These are phyloP conservation scores for Cheilosia scutellata DNA, from an alignment of 2,888 invertebrate species.

Conservation along the genomic window DNA sequence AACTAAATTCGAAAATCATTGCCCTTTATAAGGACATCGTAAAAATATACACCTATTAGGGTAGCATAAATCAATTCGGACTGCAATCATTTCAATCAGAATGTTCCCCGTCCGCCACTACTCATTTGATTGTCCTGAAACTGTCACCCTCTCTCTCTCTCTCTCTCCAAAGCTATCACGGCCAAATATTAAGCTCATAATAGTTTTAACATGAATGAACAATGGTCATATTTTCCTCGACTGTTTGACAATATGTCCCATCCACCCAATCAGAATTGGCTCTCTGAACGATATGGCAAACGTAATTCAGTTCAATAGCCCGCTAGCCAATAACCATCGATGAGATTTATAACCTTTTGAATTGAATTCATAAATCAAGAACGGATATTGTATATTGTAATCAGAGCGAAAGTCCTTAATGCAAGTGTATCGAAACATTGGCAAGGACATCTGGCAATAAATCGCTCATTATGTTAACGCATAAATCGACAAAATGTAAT, in stretches of 20 bases:
- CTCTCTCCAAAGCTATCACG: neutral
- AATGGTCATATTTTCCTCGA: slow-evolving; percentile 34
- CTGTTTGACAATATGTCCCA: slow-evolving; percentile 18
- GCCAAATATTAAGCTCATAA: slow-evolving; percentile 17
- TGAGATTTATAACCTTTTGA: slow-evolving; percentile 68
- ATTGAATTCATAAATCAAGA: slow-evolving; percentile 74
- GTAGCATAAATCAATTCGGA: slow-evolving; percentile 57
- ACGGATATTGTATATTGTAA: slow-evolving; percentile 16
- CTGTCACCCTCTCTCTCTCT: neutral
- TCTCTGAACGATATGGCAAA: neutral
- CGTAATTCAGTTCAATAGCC: slow-evolving; percentile 56
- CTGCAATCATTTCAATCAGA: slow-evolving; percentile 48
- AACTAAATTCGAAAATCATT: slow-evolving; percentile 54
- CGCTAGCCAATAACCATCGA: slow-evolving; percentile 61
- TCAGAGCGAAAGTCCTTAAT: slow-evolving; percentile 17
- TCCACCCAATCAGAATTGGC: slow-evolving; percentile 8
- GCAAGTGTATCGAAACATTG: slow-evolving; percentile 23
- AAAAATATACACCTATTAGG: slow-evolving; percentile 36
- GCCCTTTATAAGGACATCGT: neutral
- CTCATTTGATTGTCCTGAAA: slow-evolving; percentile 10
- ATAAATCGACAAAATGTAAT: slow-evolving; percentile 33
- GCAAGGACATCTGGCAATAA: slow-evolving; percentile 53
- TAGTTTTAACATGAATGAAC: slow-evolving; percentile 26
- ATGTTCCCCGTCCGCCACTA: slow-evolving; percentile 1
- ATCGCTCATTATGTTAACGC: slow-evolving; percentile 40